Evolutionary conservation across 2,888 invertebrate species (phyloP).

Genomic region (Agonopterix arenella): DNA sequence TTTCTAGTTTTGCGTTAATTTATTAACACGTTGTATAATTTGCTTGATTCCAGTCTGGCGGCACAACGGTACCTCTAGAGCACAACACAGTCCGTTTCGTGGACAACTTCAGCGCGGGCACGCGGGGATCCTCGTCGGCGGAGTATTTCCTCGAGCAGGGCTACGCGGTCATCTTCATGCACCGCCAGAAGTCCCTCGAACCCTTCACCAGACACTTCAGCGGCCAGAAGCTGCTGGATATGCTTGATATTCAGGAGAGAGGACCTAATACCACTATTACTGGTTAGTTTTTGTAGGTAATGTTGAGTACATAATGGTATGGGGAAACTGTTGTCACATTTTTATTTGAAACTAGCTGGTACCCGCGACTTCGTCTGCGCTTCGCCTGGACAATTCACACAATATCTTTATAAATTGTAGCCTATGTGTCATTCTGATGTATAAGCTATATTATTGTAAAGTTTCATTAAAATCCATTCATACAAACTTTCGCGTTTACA

Average conservation of each 20-base stretch:
- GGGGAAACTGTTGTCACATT: no score
- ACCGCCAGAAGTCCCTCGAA: slow-evolving; percentile 91
- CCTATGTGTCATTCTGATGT: no score
- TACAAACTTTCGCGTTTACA: no score
- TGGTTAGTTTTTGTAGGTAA: slow-evolving; percentile 45
- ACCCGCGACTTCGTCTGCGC: no score
- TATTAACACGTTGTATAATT: no score
- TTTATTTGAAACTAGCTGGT: no score
- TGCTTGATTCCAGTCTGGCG: slow-evolving; percentile 85
- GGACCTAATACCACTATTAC: slow-evolving; percentile 81
- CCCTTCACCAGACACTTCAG: slow-evolving; percentile 94
- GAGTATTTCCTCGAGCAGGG: slow-evolving; percentile 92
- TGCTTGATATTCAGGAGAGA: slow-evolving; percentile 81
- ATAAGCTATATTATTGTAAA: no score
- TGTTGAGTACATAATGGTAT: no score
- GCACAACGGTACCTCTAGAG: slow-evolving; percentile 97
- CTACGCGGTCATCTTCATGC: slow-evolving; percentile 96
- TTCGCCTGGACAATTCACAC: no score
- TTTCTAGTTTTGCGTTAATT: no score
- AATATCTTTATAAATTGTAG: no score
- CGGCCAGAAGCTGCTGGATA: slow-evolving; percentile 86
- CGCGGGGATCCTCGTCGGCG: slow-evolving; percentile 94
- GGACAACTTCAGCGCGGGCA: slow-evolving; percentile 99
- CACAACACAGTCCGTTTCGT: slow-evolving; percentile 98
- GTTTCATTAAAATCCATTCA: no score